Conservation (phyloP, 2,113 vertebrate species). For the Jaculus jaculus region DNA sequence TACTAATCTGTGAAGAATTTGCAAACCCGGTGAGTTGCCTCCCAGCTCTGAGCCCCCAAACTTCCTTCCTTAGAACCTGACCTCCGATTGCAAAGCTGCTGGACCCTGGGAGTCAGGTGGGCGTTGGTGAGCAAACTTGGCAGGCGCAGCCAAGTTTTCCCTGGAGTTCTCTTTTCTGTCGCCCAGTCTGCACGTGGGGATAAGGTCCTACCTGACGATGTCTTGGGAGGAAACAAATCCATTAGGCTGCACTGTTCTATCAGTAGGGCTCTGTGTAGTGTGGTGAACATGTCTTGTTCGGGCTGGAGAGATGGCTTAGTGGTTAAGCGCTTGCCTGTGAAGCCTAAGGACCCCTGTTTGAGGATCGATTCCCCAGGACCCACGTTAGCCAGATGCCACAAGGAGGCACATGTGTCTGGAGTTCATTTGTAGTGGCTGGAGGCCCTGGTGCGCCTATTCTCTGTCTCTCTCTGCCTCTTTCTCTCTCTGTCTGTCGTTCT, state of each 20-base stretch:
- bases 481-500: too few relatives aligned
- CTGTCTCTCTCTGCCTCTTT: too few relatives aligned
- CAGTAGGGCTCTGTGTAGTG: background rate
- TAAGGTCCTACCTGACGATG: background rate
- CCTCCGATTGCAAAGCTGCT: background rate
- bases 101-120: background rate
- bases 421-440: too few relatives aligned
- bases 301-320: too few relatives aligned
- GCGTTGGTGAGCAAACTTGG: too few relatives aligned
- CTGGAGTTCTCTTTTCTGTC: background rate
- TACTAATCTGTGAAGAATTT: conserved; percentile 53
- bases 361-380: too few relatives aligned
- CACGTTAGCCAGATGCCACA: too few relatives aligned
- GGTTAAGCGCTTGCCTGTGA: too few relatives aligned
- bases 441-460: too few relatives aligned
- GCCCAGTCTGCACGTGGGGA: background rate
- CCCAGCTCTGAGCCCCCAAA: background rate
- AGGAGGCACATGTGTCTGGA: too few relatives aligned
- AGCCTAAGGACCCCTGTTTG: too few relatives aligned
- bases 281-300: background rate
- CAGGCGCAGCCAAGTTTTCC: background rate
- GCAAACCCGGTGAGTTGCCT: background rate
- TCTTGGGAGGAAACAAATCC: background rate
- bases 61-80: conserved; percentile 62
- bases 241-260: background rate